phyloP scores from a whole-genome alignment of 2,113 vertebrate genomes.

The Misgurnus anguillicaudatus region DNA sequence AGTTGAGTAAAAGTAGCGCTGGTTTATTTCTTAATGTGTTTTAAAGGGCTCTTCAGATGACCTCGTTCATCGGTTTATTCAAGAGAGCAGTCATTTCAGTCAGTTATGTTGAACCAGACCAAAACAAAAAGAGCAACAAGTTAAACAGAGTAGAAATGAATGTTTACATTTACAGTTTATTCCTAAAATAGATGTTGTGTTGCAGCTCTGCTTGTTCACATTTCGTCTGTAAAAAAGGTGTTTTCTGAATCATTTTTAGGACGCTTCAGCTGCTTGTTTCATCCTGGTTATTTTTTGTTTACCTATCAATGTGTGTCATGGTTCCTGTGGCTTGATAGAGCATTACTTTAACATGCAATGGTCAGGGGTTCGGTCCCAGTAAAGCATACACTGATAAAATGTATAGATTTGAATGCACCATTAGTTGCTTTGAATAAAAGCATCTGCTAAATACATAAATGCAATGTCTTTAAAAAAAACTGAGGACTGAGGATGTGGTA shows the following conservation, averaged over 20 bases:
- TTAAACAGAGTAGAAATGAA: slow-evolving; percentile 12
- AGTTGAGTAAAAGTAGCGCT: background rate
- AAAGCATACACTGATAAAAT: too few relatives aligned
- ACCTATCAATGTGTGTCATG: too few relatives aligned
- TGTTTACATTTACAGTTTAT: background rate
- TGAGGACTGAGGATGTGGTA: too few relatives aligned
- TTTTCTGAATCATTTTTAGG: background rate
- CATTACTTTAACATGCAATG: too few relatives aligned
- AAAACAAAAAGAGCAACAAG: background rate
- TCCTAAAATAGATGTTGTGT: background rate
- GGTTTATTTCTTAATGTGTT: background rate
- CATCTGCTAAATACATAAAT: too few relatives aligned
- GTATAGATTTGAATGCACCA: too few relatives aligned
- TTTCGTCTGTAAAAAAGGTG: background rate
- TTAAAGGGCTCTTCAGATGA: slow-evolving; percentile 2
- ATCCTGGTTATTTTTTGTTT: too few relatives aligned
- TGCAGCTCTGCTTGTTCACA: background rate
- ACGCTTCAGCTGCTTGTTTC: background rate
- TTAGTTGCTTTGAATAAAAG: too few relatives aligned
- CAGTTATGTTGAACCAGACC: background rate
- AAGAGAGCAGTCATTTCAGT: background rate
- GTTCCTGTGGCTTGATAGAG: too few relatives aligned
- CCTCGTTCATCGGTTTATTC: background rate
- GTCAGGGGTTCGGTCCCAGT: too few relatives aligned
- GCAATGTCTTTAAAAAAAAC: too few relatives aligned